Base-by-base conservation (phyloP, 2,797 vertebrate genomes). In the Acridotheres tristis region DNA sequence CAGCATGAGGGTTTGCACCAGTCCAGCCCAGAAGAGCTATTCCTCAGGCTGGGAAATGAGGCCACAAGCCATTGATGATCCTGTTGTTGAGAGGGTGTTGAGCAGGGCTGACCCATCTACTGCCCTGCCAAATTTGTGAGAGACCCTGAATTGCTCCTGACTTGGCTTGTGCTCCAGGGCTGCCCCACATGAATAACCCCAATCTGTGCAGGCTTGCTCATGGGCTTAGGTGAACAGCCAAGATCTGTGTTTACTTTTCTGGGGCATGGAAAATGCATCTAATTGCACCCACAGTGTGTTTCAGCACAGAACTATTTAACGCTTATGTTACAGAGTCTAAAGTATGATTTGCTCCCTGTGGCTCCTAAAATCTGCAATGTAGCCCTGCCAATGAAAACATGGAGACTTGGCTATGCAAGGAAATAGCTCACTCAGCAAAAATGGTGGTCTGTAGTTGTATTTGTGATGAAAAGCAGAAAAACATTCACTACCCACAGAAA, bases 381-480 rank as follows among this genome's bases (percentile, higher is more conserved):
- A 75, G 36, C 40, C 68, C 58, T 95, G 96, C 95, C 97, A 97
- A 96, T 21, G 27, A 93, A 96, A 97, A 96, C 93, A 96, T 1
- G 62, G 85, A 90, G 83, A 79, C 75, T 80, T 69, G 78, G 68
- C 88, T 90, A 59, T 74, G 79, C 65, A 85, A 78, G 80, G 84
- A 95, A 96, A 96, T 40, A 77, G 93, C 92, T 47, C 86, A 66
- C 68, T 95, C 96, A 95, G 96, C 94, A 95, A 74, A 97, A 97
- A 90, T 3, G 4, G 62, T 81, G 79, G 69, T 36, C 87, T 87
- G 73, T 71, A 95, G 87, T 88, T 96, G 42, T 55, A 84, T 85
- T 83, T 95, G 94, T 66, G 73, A 51, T 34, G 85, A 93, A 95
- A 85, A 93, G 62, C 78, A 88, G 87, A 79, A 85, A 90, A 95